phyloP scores from a whole-genome alignment of 2,113 vertebrate genomes.

The Empidonax alnorum region DNA sequence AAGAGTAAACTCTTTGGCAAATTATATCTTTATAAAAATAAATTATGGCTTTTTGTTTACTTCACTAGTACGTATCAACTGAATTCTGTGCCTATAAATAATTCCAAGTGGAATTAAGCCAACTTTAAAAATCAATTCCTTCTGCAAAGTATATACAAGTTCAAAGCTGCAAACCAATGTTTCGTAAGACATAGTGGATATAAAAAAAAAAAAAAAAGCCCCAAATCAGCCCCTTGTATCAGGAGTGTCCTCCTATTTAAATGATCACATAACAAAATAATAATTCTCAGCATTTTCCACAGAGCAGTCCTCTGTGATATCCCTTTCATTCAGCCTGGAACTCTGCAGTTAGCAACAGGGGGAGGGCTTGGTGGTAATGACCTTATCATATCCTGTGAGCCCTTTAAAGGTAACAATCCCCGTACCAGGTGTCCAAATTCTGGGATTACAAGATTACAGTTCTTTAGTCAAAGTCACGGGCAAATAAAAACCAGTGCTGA shows the following conservation, averaged over 20 bases:
- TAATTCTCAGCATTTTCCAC: not conserved
- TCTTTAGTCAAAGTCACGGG: not conserved
- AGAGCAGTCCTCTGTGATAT: not conserved
- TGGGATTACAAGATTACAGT: not conserved
- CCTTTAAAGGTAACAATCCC: not conserved
- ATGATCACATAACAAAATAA: not conserved
- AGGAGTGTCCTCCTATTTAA: not conserved
- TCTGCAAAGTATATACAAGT: not conserved
- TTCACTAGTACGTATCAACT: not conserved
- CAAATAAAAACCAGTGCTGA: constrained; percentile 2
- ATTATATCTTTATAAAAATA: not conserved
- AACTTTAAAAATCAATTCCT: not conserved
- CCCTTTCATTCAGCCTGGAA: not conserved
- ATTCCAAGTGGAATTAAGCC: constrained; percentile 31
- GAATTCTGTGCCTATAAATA: not conserved
- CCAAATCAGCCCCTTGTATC: not conserved
- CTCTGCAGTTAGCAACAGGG: not conserved
- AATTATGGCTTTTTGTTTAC: not conserved
- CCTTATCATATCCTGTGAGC: not conserved
- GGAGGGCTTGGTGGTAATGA: not conserved
- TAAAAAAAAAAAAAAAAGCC: not conserved
- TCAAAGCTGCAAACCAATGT: not conserved
- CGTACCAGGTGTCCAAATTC: not conserved
- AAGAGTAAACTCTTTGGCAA: not conserved
- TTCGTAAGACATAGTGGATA: not conserved